A percentile compares a stretch with the other conserved stretches of the same genome.
phyloP scores from a whole-genome alignment of 1,140 invertebrate species.

The Camponotus pennsylvanicus region DNA sequence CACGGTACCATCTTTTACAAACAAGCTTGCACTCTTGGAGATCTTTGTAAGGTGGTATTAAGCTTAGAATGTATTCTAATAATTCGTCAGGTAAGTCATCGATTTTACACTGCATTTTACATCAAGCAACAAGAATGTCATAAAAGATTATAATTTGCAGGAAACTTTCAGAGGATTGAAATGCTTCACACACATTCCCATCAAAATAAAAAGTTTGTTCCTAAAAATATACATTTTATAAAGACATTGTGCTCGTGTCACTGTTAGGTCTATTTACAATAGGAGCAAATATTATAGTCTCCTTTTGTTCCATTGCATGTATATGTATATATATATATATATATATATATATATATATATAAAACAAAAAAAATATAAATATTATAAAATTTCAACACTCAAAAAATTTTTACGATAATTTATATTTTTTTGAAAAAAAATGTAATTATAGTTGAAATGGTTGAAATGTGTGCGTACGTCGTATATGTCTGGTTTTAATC shows the following conservation, averaged over 20 bases:
- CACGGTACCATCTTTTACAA: conserved; percentile 93
- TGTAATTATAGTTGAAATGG: no score
- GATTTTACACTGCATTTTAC: conserved; percentile 85
- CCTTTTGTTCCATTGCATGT: no score
- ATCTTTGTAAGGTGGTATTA: conserved; percentile 96
- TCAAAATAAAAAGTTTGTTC: neutral
- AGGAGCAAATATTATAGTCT: neutral
- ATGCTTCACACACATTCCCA: neutral
- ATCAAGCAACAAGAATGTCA: neutral
- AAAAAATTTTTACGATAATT: no score
- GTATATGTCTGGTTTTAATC: no score
- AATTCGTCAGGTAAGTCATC: conserved; percentile 96
- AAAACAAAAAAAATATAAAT: no score
- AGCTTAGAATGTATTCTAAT: conserved; percentile 95
- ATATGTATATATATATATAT: no score
- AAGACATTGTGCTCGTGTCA: neutral
- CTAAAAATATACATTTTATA: neutral
- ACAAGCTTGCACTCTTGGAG: conserved; percentile 94
- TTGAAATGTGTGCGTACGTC: no score
- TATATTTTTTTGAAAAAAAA: no score
- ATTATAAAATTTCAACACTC: no score
- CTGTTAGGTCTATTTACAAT: neutral
- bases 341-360: no score
- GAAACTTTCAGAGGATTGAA: neutral
- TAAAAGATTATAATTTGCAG: neutral